Conservation (phyloP, 1,140 invertebrate species). For the Drosophila melanica region DNA sequence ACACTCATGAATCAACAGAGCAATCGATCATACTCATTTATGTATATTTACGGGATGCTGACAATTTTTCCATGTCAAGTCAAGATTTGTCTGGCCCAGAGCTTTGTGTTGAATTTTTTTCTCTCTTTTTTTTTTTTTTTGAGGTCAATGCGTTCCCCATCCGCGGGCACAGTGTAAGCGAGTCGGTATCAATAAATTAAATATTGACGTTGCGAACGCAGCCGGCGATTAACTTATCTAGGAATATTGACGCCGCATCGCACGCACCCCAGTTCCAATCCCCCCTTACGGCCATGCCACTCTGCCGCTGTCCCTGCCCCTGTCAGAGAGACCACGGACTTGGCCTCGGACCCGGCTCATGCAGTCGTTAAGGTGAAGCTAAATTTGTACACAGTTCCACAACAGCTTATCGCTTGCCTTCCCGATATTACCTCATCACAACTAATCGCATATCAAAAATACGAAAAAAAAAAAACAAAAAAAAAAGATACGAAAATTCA, state of each 20-base stretch:
- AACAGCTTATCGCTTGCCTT: slow-evolving; percentile 53
- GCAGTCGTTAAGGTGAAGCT: slow-evolving; percentile 2
- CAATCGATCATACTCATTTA: slow-evolving; percentile 47
- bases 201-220: slow-evolving; percentile 64
- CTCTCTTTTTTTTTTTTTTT: slow-evolving; percentile 16
- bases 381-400: slow-evolving; percentile 17
- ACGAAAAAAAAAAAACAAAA: slow-evolving; percentile 18
- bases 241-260: slow-evolving; percentile 17
- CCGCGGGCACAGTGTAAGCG: slow-evolving; percentile 20
- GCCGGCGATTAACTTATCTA: slow-evolving; percentile 45
- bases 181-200: slow-evolving; percentile 65
- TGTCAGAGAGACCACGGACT: too few relatives aligned
- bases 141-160: slow-evolving; percentile 38
- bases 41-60: slow-evolving; percentile 1
- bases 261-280: slow-evolving; percentile 2
- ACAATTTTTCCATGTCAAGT: too few relatives aligned
- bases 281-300: too few relatives aligned
- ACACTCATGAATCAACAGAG: slow-evolving; percentile 26
- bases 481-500: slow-evolving; percentile 31
- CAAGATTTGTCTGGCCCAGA: background rate
- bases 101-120: too few relatives aligned
- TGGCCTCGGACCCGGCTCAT: background rate
- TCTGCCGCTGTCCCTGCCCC: background rate
- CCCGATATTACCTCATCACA: slow-evolving; percentile 66
- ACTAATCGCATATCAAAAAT: slow-evolving; percentile 36